These are phyloP conservation scores for Solen grandis DNA, from an alignment of 1,140 invertebrate genomes.

Conservation along the genomic window DNA sequence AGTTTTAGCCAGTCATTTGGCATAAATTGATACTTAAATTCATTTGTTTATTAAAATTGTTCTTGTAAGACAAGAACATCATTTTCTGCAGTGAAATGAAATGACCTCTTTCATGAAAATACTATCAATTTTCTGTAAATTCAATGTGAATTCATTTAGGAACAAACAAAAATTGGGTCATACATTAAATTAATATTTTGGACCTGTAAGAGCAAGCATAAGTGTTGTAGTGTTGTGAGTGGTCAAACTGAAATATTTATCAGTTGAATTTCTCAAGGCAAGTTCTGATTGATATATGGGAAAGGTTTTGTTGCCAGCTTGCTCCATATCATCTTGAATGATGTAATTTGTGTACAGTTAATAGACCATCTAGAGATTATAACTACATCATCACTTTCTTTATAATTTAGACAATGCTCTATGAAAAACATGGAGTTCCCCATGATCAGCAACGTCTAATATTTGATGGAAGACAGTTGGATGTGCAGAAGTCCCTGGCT, in stretches of 20 bases:
- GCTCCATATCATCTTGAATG: neutral
- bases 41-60: no score
- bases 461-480: constrained; percentile 86
- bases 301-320: neutral
- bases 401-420: constrained; percentile 89
- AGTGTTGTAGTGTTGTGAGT: neutral
- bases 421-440: constrained; percentile 88
- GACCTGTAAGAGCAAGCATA: no score
- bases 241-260: neutral
- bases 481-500: constrained; percentile 90
- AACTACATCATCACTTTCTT: neutral
- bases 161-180: no score
- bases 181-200: no score
- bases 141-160: no score
- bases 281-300: neutral
- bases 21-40: no score
- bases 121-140: no score
- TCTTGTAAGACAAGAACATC: no score
- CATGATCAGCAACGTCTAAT: constrained; percentile 92
- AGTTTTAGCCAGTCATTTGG: no score
- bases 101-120: no score
- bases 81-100: no score
- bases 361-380: neutral
- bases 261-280: neutral
- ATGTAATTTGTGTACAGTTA: neutral